phyloP scores from a whole-genome alignment of 1,140 invertebrate species.

The Hirudo medicinalis region DNA sequence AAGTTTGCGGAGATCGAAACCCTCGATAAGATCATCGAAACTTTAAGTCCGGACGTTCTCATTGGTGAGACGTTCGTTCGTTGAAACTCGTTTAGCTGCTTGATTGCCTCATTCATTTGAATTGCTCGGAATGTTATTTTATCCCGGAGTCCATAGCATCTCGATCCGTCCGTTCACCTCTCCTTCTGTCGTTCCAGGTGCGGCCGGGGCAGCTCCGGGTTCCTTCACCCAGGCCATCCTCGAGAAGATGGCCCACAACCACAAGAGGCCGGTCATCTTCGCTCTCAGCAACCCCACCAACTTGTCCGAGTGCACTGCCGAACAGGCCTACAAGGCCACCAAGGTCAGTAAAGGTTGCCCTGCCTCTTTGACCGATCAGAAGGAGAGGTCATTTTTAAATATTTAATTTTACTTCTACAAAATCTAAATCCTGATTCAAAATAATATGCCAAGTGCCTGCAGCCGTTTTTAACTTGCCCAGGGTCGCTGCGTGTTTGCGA shows the following conservation, averaged over 20 bases:
- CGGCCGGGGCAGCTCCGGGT: conserved; percentile 70
- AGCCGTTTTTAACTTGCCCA: background rate
- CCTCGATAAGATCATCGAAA: background rate
- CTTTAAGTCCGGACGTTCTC: background rate
- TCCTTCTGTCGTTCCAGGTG: conserved; percentile 41
- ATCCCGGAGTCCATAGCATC: too few relatives aligned
- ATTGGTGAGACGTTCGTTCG: background rate
- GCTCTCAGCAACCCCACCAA: conserved; percentile 88
- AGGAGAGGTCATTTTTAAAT: too few relatives aligned
- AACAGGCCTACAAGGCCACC: conserved; percentile 51
- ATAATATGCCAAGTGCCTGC: too few relatives aligned
- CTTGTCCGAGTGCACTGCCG: conserved; percentile 90
- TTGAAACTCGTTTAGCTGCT: too few relatives aligned
- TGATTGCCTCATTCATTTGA: too few relatives aligned
- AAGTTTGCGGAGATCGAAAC: background rate
- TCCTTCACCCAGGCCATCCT: conserved; percentile 76
- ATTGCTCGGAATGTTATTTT: too few relatives aligned
- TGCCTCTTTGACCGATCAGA: too few relatives aligned
- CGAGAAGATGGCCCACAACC: conserved; percentile 68
- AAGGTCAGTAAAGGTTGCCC: conserved; percentile 8
- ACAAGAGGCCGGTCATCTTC: conserved; percentile 78
- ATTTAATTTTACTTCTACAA: too few relatives aligned
- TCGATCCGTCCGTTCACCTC: too few relatives aligned
- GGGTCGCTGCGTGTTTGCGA: conserved; percentile 21
- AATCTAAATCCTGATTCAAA: too few relatives aligned